Base-by-base conservation (phyloP, 2,888 invertebrate genomes). In the Amphipoea lucens region DNA sequence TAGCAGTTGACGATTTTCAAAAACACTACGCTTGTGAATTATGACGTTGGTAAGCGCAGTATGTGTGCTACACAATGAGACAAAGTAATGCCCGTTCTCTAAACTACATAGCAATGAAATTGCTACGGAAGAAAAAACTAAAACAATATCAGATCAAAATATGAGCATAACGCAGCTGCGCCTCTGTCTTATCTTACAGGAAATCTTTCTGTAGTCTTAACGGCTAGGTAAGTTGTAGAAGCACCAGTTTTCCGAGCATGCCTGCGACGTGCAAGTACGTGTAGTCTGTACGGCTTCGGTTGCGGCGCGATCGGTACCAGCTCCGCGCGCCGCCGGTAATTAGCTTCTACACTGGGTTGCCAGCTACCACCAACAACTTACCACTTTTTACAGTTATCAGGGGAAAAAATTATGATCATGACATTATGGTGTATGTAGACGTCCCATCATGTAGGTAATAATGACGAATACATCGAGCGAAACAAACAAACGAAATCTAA, bases 231-330 rank as follows among this genome's bases (percentile, higher is more conserved):
- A 65, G 4, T 71, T 4, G 17, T n/a, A 0, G 36, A 54, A 75
- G 12, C 17, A 14, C 23, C 42, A n/a, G 40, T 66, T 68, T 48
- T 23, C 2, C 1, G 4, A 66, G 14, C 3, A 1, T 79, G 36
- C 6, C 79, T 68, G 83, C 68, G 62, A 74, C 84, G 42, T 40
- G 42, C 11, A 23, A 74, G 42, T 85, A 85, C 70, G 23, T 70
- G 42, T 63, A 63, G 63, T 78, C 42, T 20, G 51, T 83, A 74
- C 68, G 86, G 86, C 72, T 73, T 80, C 85, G 66, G 74, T 69
- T 83, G 76, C 80, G 80, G 86, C 74, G 86, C 86, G 80, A 67
- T 86, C 81, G 77, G 88, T 88, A 73, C 89, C 87, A 80, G 88
- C 67, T 73, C 83, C 74, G 81, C 66, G 67, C 67, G 65, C 78